Base-by-base conservation (phyloP, 2,888 invertebrate species). In the Microctonus aethiopoides region DNA sequence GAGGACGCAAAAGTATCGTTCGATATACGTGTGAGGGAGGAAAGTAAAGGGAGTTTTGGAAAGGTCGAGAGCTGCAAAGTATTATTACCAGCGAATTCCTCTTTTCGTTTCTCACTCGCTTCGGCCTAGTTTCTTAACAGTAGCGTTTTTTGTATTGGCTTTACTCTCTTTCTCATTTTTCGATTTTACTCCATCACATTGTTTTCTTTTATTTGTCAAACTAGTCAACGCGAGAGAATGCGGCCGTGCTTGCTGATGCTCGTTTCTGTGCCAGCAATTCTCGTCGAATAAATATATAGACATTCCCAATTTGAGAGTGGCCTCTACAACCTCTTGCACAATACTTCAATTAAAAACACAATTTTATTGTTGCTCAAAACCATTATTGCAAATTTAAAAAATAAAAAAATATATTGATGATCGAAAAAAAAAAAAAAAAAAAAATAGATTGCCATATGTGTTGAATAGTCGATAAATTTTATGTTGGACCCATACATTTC, bases 31-130 rank as follows among this genome's bases (percentile, higher is more conserved):
- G 61, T 59, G 72, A 32, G 64, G 51, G 51, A 60, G 54, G 34
- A 63, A 46, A 59, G 67, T 46, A 63, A 67, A 67, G 64, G 52
- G 57, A 52, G 29, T 57, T 39, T 64, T 59, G 63, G 60, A 63
- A 20, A 29, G 63, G 63, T 51, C 51, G 54, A 24, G 54, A 22
- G 54, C 54, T 26, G 54, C n/a, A n/a, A n/a, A 22, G 52, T 60
- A 64, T 68, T 73, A 70, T 71, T 71, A 72, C 67, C 66, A 68
- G 61, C 68, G 64, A 73, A 74, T 73, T 72, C 22, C 68, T 60
- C 61, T 34, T 60, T 57, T 66, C 61, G 60, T 54, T 68, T 64
- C 54, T 34, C 62, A 54, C 66, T 64, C 60, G 56, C 70, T 71
- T 64, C 71, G 74, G 68, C 72, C 71, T 56, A 75, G 61, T 71